Conservation (phyloP, 1,140 invertebrate genomes). For the Mactra quadrangularis region DNA sequence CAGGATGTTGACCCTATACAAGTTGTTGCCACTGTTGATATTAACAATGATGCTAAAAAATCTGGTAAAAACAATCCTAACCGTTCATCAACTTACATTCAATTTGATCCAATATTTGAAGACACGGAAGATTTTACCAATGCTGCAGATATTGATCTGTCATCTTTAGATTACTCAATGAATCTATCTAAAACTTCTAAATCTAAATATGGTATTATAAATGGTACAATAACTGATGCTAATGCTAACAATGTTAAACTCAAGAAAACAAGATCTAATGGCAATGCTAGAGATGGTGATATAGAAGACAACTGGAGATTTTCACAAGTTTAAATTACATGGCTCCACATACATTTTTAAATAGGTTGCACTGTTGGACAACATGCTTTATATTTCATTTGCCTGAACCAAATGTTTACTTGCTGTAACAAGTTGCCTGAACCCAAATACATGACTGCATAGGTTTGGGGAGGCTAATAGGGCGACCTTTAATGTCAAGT, state of each 20-base stretch:
- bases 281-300: slow-evolving; percentile 40
- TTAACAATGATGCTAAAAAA: slow-evolving; percentile 56
- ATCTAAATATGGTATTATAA: slow-evolving; percentile 60
- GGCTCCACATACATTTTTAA: too few species aligned
- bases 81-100: slow-evolving; percentile 77
- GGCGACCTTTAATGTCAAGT: too few species aligned
- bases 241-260: slow-evolving; percentile 65
- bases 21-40: slow-evolving; percentile 64
- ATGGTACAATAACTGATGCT: slow-evolving; percentile 51
- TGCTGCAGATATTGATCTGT: slow-evolving; percentile 38
- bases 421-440: too few species aligned
- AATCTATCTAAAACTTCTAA: slow-evolving; percentile 68
- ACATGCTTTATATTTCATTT: too few species aligned
- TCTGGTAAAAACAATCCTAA: slow-evolving; percentile 69
- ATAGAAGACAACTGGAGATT: slow-evolving; percentile 68
- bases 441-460: too few species aligned
- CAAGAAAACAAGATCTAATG: slow-evolving; percentile 61
- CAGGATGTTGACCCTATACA: slow-evolving; percentile 70
- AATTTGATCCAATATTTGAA: slow-evolving; percentile 81
- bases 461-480: too few species aligned
- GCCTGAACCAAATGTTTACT: too few species aligned
- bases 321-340: slow-evolving; percentile 67
- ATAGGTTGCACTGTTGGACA: too few species aligned
- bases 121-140: slow-evolving; percentile 73
- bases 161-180: slow-evolving; percentile 72